Percentiles rank a stretch among this genome's conserved stretches.
These are phyloP conservation scores for Trissolcus japonicus DNA, from an alignment of 2,888 invertebrate species.

Conservation along the genomic window DNA sequence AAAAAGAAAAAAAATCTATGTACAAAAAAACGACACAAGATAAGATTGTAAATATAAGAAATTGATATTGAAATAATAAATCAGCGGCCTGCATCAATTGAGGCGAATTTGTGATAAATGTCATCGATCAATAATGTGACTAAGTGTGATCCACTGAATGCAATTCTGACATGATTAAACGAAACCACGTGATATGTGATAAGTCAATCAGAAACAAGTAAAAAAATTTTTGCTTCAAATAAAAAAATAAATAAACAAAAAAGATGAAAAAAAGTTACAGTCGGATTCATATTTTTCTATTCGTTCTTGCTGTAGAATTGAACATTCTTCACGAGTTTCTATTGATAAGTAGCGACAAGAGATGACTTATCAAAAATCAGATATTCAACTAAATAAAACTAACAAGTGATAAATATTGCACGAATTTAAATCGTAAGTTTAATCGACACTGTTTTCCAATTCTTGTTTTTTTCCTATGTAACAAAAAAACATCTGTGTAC, in stretches of 20 bases:
- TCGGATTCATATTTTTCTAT: constrained; percentile 1
- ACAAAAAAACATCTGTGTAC: too few species aligned
- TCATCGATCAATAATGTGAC: constrained; percentile 18
- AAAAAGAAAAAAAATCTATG: constrained; percentile 14
- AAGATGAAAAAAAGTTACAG: constrained; percentile 1
- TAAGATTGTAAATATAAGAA: constrained; percentile 9
- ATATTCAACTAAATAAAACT: constrained; percentile 1
- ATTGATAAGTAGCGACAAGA: not conserved
- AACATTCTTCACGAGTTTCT: constrained; percentile 3
- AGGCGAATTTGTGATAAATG: constrained; percentile 50
- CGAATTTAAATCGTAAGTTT: constrained; percentile 1
- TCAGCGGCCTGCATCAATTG: constrained; percentile 35
- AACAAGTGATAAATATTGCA: constrained; percentile 5
- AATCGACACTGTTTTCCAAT: not conserved
- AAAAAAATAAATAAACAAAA: not conserved
- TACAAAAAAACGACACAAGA: constrained; percentile 20
- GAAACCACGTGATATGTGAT: constrained; percentile 33
- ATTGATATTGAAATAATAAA: constrained; percentile 18
- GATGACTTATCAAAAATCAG: constrained; percentile 13
- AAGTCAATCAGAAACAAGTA: constrained; percentile 23
- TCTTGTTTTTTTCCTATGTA: not conserved
- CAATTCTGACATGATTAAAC: constrained; percentile 19
- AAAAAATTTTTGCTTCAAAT: not conserved
- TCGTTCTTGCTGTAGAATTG: not conserved
- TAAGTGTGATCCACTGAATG: constrained; percentile 28